Percentiles rank a stretch among this genome's conserved stretches.
phyloP scores from a whole-genome alignment of 2,797 vertebrate genomes.

The Tiaroga cobitis region DNA sequence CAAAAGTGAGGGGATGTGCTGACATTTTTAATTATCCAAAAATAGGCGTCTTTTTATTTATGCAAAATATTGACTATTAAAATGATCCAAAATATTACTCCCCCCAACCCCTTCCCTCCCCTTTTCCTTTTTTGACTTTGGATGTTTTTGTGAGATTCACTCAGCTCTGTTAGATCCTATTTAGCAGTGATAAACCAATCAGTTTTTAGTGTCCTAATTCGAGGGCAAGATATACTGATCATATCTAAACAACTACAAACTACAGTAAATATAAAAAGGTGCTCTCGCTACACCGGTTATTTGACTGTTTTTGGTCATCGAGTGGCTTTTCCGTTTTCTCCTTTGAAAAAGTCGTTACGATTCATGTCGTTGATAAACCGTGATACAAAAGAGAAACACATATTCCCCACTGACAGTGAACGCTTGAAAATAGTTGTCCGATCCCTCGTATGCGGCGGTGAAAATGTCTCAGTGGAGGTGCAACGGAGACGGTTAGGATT shows the following conservation, averaged over 20 bases:
- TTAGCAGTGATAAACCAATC: conserved; percentile 13
- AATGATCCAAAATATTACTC: neutral
- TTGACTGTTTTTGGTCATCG: conserved; percentile 33
- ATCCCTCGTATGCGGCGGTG: neutral
- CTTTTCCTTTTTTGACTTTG: neutral
- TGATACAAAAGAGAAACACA: conserved; percentile 10
- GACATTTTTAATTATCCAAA: neutral
- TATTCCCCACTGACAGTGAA: neutral
- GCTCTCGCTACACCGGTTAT: conserved; percentile 12
- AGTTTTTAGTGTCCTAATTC: conserved; percentile 3
- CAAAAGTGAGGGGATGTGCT: neutral
- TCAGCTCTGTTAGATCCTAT: conserved; percentile 31
- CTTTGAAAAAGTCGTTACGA: neutral
- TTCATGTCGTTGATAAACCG: conserved; percentile 4
- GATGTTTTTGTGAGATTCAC: neutral
- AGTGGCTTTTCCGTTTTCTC: conserved; percentile 13
- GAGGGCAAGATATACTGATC: neutral
- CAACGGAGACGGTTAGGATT: conserved; percentile 64
- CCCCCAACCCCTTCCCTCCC: no score
- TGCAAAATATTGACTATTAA: neutral
- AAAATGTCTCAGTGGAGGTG: conserved; percentile 30
- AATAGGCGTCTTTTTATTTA: neutral
- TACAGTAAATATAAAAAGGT: conserved; percentile 13
- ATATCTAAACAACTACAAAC: conserved; percentile 3
- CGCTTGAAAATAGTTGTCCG: neutral